Conservation (phyloP, 2,113 vertebrate genomes). For the Tor tambroides region DNA sequence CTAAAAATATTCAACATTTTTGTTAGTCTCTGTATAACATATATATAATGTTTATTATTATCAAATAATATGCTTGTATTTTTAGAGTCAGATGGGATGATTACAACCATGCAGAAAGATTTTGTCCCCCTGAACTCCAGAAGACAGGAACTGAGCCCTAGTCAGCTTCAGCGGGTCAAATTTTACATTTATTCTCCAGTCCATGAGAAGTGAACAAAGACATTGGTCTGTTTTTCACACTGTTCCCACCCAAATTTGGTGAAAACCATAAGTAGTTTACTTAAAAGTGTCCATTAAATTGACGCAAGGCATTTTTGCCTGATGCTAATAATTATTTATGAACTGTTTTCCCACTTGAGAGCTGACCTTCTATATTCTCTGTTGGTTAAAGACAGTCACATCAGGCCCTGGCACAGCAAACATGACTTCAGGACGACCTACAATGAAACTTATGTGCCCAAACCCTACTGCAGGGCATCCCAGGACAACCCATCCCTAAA, state of each 20-base stretch:
- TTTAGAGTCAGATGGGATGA: constrained; percentile 44
- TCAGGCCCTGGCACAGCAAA: constrained; percentile 48
- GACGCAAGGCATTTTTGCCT: not conserved
- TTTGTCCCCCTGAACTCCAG: constrained; percentile 46
- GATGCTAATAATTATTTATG: not conserved
- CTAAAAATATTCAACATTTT: too few species aligned
- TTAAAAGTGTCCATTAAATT: not conserved
- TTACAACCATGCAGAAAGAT: constrained; percentile 55
- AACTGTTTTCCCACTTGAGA: not conserved
- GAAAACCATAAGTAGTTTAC: not conserved
- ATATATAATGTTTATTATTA: not conserved
- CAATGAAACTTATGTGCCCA: constrained; percentile 45
- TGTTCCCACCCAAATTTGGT: not conserved
- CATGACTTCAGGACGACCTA: constrained; percentile 56
- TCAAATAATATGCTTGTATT: not conserved
- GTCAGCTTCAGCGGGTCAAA: constrained; percentile 48
- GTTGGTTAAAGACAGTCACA: constrained; percentile 52
- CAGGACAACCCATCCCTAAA: not conserved
- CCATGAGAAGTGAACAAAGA: not conserved
- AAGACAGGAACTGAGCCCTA: constrained; percentile 16
- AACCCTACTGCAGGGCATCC: constrained; percentile 7
- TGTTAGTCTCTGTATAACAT: not conserved
- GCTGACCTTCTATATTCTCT: not conserved
- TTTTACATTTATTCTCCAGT: not conserved
- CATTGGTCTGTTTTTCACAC: not conserved